phyloP scores from a whole-genome alignment of 2,113 vertebrate genomes.

The Dascyllus trimaculatus region DNA sequence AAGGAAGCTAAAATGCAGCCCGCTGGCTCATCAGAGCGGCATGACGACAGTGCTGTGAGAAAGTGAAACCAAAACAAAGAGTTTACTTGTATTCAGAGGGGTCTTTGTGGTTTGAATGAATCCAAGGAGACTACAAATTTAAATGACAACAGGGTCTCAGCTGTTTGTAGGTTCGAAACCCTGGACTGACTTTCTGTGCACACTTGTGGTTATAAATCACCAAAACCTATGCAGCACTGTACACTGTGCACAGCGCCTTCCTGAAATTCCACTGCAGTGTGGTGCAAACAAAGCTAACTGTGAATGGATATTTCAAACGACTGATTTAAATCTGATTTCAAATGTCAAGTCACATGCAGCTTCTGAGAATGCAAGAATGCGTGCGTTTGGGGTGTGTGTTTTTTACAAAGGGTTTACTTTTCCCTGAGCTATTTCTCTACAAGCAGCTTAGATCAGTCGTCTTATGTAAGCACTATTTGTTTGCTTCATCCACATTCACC shows the following conservation, averaged over 20 bases:
- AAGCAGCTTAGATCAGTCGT: conserved; percentile 51
- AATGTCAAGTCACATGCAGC: conserved; percentile 41
- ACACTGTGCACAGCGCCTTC: neutral
- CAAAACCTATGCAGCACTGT: neutral
- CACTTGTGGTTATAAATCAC: conserved; percentile 44
- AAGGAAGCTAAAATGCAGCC: neutral
- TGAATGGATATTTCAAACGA: neutral
- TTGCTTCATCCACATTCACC: conserved; percentile 7
- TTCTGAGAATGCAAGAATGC: neutral
- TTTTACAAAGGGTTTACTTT: conserved; percentile 44
- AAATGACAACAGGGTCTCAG: conserved; percentile 28
- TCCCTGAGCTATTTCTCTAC: conserved; percentile 27
- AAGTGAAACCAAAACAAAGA: conserved; percentile 1
- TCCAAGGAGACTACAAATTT: conserved; percentile 20
- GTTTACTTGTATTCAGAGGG: neutral
- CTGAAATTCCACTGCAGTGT: neutral
- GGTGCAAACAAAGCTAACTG: neutral
- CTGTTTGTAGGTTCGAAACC: conserved; percentile 10
- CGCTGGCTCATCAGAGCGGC: too few species aligned
- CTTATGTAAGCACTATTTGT: conserved; percentile 42
- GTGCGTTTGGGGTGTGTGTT: neutral
- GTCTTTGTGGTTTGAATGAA: conserved; percentile 1
- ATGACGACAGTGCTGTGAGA: neutral
- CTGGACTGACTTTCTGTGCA: conserved; percentile 18
- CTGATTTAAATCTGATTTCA: conserved; percentile 26